Base-by-base conservation (phyloP, 2,113 vertebrate genomes). In the Nansenia antarctica region DNA sequence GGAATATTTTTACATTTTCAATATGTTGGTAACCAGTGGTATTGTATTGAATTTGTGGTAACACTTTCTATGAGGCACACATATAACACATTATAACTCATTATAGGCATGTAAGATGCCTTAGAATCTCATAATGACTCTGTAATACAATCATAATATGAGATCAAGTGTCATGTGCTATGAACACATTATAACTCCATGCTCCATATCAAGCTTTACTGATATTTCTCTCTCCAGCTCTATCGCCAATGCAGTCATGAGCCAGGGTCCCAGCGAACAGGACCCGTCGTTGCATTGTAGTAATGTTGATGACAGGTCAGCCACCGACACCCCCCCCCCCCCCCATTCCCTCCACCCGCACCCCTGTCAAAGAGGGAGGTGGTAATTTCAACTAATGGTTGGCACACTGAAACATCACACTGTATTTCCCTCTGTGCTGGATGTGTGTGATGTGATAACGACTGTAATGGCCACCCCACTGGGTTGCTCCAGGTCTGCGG, bases 311-410 rank as follows among this genome's bases (percentile, higher is more conserved):
- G 61, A 64, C 61, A 54, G 59, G 15, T 29, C 35, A 53, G 34
- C 35, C 32, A 24, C 26, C 6, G 5, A 55, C 61, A 42, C 47
- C 9, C 35, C 34, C 11, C 66, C n/a, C 32, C 20, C 37, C 32
- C 18, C 26, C n/a, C n/a, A 54, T 18, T 30, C 26, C 30, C 9
- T 58, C 29, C 31, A 12, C 18, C 24, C 27, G 15, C 8, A 24
- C 31, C 27, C n/a, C 37, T 59, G 32, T 72, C 47, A 30, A 15
- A 53, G 47, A 70, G 9, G 26, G 60, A 74, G 53, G 67, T 54
- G 52, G 49, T 70, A 49, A 83, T 74, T 39, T 76, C 62, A 83
- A 58, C 68, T 69, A 80, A 81, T 78, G 63, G 68, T 76, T n/a
- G 62, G 58, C 69, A 68, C 55, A 54, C 67, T 73, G 59, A 79